Percentiles rank a stretch among this genome's conserved stretches.
Conservation (phyloP, 2,888 invertebrate genomes). For the Pseudococcus viburni region DNA sequence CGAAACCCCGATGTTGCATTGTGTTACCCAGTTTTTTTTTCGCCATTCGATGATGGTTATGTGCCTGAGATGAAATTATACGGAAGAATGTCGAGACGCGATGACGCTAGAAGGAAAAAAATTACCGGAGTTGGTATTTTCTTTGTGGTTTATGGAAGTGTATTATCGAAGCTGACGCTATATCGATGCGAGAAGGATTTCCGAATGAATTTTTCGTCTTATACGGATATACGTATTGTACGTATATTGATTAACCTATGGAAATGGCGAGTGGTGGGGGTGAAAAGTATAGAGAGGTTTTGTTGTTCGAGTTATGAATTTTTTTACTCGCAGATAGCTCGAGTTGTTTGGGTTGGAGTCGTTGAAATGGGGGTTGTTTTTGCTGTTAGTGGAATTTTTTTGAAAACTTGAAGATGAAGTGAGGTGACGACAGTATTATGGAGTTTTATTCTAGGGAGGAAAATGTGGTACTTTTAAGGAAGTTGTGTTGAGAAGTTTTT, state of each 20-base stretch:
- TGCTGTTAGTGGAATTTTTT: no score
- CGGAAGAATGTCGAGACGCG: constrained; percentile 47
- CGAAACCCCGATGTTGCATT: neutral
- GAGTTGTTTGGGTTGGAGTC: neutral
- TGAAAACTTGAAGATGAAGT: neutral
- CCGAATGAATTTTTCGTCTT: neutral
- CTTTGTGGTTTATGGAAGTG: neutral
- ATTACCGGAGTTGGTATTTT: constrained; percentile 12
- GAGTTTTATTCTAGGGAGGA: no score
- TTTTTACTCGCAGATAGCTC: neutral
- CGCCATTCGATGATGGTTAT: constrained; percentile 28
- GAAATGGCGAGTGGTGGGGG: neutral
- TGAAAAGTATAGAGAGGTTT: neutral
- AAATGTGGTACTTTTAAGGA: no score
- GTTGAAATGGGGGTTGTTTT: no score
- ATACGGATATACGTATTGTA: neutral
- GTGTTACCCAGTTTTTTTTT: constrained; percentile 10
- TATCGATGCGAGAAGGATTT: constrained; percentile 5
- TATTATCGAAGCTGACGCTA: neutral
- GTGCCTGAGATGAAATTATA: constrained; percentile 36
- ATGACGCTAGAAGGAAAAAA: constrained; percentile 8
- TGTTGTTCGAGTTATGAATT: neutral
- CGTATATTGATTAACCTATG: neutral
- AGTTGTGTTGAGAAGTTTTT: no score
- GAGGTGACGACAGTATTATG: no score